Evolutionary conservation across 2,113 vertebrate species (phyloP), one percentile per base, ranked within the genome.

Genomic region (Condylura cristata): DNA sequence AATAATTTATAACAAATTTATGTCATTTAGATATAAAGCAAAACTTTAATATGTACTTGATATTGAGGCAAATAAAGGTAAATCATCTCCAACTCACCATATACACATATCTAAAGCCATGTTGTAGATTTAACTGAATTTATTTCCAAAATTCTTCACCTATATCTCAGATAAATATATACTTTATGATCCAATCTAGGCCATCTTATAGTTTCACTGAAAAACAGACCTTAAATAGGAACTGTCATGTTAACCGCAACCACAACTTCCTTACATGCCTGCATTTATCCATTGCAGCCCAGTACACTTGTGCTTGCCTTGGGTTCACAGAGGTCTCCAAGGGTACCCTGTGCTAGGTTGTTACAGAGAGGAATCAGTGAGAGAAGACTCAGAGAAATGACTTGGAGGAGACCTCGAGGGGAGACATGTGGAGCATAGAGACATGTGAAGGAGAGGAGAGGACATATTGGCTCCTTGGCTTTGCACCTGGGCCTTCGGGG

Each of bases 111-210:
- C 24, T 89, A 91, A 82, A 22, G 10, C 17, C 10, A 89, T 88
- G 17, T 71, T 17, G 32, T 93, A 89, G 65, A 75, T 80, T 34
- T 91, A 53, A 86, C n/a, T 16, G 76, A 71, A 61, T 86, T 91
- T 75, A 70, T 70, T 82, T 89, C 46, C 26, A 86, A n/a, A 51
- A 86, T 66, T 71, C 26, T 74, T 89, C 30, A 79, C 71, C 6
- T 91, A 4, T 75, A 60, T n/a, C 18, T 72, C 39, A 30, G 14
- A 66, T 68, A 20, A 58, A 30, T 46, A 56, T 72, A 53, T 90
- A 85, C 87, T 88, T 72, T 84, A 74, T 81, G 17, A 66, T 32
- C 34, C 8, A 86, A 87, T 66, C 48, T 26, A 44, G 28, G 34
- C 14, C 7, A 34, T 17, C 74, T 74, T 46, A 28, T 72, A 68